Evolutionary conservation across 2,797 vertebrate genomes (phyloP), one percentile per base, ranked within the genome.

Genomic region (Gymnothorax reevesii): DNA sequence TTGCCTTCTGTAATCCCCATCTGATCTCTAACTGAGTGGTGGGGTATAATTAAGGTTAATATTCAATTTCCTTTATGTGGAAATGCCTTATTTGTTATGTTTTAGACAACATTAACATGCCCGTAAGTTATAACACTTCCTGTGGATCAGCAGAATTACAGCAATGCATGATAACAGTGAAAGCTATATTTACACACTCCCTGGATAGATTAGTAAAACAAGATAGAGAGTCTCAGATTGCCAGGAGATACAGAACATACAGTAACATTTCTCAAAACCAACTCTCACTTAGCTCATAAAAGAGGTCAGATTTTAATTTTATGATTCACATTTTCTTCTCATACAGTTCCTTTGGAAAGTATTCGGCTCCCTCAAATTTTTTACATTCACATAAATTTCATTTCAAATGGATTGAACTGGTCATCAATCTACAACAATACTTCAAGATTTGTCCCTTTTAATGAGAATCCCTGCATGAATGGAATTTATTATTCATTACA

Each of bases 91-190:
- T 79, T 79, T 13, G 13, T 52, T 79, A 52, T 54, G 54, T 79
- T 79, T 54, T 52, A 79, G 33, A 79, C 75, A 79, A 79, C 12
- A 69, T 25, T 54, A 52, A 4, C 27, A 17, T 54, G 13, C 75
- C 33, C 75, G 15, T 20, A 79, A 79, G 13, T 52, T 52, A 54
- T 20, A 79, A 79, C 20, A 42, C 33, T 77, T 42, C 73, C 49
- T 79, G 75, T 79, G 75, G 49, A 79, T 79, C 42, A 79, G 75
- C 42, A 20, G 42, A 79, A 79, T 79, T 79, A 79, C 42, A 79
- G 22, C 12, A 42, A 75, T 33, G 54, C 20, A 52, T 20, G 42
- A 79, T 79, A 54, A 54, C 49, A 22, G 49, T 20, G 2, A 79
- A 15, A 42, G 15, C 75, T 79, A 79, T 52, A 52, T 79, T 10